A percentile compares a stretch with the other conserved stretches of the same genome.
These are phyloP conservation scores for Cistogaster globosa DNA, from an alignment of 2,888 invertebrate genomes.

Conservation along the genomic window DNA sequence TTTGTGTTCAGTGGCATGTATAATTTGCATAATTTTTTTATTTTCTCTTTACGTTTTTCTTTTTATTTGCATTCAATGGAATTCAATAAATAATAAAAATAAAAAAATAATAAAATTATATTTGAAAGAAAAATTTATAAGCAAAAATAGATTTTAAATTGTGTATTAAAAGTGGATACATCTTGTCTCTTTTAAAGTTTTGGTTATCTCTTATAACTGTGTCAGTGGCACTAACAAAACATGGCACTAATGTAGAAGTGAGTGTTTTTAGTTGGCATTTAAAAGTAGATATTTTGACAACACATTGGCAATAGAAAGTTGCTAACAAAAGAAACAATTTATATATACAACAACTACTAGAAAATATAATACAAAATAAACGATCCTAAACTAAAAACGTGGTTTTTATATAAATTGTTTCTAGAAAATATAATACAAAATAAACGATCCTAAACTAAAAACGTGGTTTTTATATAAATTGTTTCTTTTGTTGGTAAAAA, in stretches of 20 bases:
- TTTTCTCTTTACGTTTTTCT: background rate
- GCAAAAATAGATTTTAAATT: too few relatives aligned
- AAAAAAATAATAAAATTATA: constrained; percentile 5
- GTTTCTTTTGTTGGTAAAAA: background rate
- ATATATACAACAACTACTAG: background rate
- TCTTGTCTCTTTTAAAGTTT: too few relatives aligned
- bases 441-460: constrained; percentile 46
- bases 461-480: constrained; percentile 63
- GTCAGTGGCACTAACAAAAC: constrained; percentile 4
- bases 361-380: constrained; percentile 40
- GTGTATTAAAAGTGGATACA: too few relatives aligned
- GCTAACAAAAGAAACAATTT: constrained; percentile 43
- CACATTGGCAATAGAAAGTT: constrained; percentile 66
- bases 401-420: constrained; percentile 51
- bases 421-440: constrained; percentile 24
- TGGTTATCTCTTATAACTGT: constrained; percentile 20
- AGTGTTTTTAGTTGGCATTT: background rate
- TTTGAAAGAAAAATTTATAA: background rate
- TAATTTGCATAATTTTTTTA: constrained; percentile 10
- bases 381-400: constrained; percentile 55
- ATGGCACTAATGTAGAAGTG: background rate
- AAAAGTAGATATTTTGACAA: constrained; percentile 46
- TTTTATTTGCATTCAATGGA: constrained; percentile 33
- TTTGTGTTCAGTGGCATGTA: background rate
- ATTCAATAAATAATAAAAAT: constrained; percentile 36